Conservation (phyloP, 2,888 invertebrate species). For the Chorisops tibialis region DNA sequence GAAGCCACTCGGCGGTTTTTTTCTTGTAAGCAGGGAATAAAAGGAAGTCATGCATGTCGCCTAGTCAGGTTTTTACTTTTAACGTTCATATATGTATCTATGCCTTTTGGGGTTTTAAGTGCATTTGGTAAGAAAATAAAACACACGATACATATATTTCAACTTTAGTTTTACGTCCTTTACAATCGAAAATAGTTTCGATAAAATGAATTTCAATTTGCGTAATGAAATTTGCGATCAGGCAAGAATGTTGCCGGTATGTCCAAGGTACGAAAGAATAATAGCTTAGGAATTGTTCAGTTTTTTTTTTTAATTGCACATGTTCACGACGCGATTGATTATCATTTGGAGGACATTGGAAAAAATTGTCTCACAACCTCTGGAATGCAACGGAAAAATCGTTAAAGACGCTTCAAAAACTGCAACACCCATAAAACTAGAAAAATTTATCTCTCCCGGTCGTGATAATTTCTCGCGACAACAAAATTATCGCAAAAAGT, state of each 20-base stretch:
- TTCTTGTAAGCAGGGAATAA: constrained; percentile 19
- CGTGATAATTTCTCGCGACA: constrained; percentile 7
- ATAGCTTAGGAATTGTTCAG: not conserved
- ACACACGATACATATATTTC: not conserved
- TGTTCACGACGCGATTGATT: constrained; percentile 5
- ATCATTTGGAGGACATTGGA: constrained; percentile 5
- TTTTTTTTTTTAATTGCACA: not conserved
- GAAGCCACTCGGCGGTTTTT: not conserved
- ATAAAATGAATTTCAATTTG: too few relatives aligned
- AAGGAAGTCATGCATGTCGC: constrained; percentile 31
- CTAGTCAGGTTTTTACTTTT: constrained; percentile 27
- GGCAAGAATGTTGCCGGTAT: too few relatives aligned
- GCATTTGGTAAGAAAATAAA: not conserved
- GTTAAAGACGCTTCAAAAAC: constrained; percentile 8
- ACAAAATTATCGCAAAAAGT: too few relatives aligned
- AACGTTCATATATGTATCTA: not conserved
- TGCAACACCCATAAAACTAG: not conserved
- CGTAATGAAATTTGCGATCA: too few relatives aligned
- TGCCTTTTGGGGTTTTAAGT: too few relatives aligned
- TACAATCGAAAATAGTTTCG: too few relatives aligned
- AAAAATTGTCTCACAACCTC: not conserved
- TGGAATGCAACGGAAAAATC: constrained; percentile 4
- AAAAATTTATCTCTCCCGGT: constrained; percentile 4
- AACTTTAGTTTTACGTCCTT: not conserved
- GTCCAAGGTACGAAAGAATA: constrained; percentile 6